Evolutionary conservation across 2,888 invertebrate genomes (phyloP), one percentile per base, ranked within the genome.

Genomic region (Tetranychus piercei): DNA sequence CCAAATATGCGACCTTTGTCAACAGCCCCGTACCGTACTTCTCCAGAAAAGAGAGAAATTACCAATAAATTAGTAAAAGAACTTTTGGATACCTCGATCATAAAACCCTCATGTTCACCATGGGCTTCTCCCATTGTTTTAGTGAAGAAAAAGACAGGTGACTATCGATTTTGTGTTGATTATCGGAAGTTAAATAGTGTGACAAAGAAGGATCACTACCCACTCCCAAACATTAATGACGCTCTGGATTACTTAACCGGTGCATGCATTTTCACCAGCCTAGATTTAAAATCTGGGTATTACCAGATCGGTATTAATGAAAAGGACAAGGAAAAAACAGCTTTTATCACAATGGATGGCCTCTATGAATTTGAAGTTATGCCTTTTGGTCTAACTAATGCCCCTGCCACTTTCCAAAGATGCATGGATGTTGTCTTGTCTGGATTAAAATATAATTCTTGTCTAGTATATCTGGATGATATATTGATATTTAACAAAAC

Each of bases 241-340:
- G 75, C 74, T 43, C 55, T 80, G 9, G 77, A 78, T 15, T 20
- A 73, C 7, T 67, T 79, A 15, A 23, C 74, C 3, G 77, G 77
- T 1, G 69, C 77, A 3, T 75, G 74, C 20, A 76, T 73, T 65
- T 78, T 79, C 64, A 73, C 76, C 34, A 75, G 72, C 0, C n/a
- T 77, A 45, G 78, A 77, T n/a, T 71, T 80, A 75, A 9, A 75
- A 75, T n/a, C n/a, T 65, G 80, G 80, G 15, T 81, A 78, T 73
- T 78, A 77, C 71, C 78, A 79, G 70, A 73, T 79, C 15, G 71
- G 76, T 3, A 34, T 81, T 9, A 76, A 69, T 8, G 75, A 77
- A 18, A 71, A 77, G 23, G 78, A 78, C 22, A 76, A 72, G 22
- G 67, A 77, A 3, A 79, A 79, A 23, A 79, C 80, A 1, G 79